A percentile compares a stretch with the other conserved stretches of the same genome.
These are phyloP conservation scores for Saxidomus purpurata DNA, from an alignment of 1,140 invertebrate genomes.

Conservation along the genomic window DNA sequence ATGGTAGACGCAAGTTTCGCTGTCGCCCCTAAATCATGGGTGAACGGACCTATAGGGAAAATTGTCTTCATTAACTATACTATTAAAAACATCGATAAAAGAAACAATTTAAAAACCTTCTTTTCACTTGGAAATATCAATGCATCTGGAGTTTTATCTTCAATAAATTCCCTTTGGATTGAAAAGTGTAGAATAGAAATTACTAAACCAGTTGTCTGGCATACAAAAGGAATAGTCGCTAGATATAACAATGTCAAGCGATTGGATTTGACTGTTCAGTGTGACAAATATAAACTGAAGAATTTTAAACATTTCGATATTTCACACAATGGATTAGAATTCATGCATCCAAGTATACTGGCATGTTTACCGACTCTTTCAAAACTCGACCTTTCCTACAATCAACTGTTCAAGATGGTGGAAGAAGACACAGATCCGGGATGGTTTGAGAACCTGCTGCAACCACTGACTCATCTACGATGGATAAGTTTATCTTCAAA, in stretches of 20 bases:
- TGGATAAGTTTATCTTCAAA: background rate
- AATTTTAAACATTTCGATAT: background rate
- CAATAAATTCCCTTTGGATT: background rate
- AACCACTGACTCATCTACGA: background rate
- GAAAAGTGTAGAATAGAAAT: background rate
- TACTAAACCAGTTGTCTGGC: background rate
- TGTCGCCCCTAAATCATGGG: background rate
- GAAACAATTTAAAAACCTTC: background rate
- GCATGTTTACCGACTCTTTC: background rate
- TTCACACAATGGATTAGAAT: conserved; percentile 15
- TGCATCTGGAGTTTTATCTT: background rate
- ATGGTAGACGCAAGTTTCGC: background rate
- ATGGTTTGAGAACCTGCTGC: background rate
- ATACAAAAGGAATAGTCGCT: background rate
- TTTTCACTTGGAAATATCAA: background rate
- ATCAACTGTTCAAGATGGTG: conserved; percentile 1
- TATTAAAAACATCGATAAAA: background rate
- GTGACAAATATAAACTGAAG: background rate
- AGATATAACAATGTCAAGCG: conserved; percentile 9
- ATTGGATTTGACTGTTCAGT: background rate
- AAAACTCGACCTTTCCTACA: background rate
- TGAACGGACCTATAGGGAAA: background rate
- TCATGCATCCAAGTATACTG: background rate
- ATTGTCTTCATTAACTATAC: background rate
- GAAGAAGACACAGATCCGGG: background rate